Conservation (phyloP, 2,113 vertebrate genomes). For the Tapirus terrestris region DNA sequence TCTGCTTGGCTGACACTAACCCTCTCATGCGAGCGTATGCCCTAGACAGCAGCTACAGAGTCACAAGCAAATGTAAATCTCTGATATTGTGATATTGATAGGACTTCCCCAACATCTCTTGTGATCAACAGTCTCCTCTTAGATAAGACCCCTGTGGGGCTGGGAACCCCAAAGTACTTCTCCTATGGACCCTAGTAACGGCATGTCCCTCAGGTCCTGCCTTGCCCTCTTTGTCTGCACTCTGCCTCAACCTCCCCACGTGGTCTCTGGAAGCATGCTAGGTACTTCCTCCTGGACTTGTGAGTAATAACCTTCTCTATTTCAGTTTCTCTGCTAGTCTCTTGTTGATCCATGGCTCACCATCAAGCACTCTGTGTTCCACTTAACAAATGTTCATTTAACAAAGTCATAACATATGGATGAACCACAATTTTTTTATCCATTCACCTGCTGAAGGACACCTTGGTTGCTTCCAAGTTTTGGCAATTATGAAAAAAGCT, state of each 20-base stretch:
- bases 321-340: not conserved
- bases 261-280: not conserved
- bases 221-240: not conserved
- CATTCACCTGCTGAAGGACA: not conserved
- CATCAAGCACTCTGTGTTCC: no score
- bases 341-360: not conserved
- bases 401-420: not conserved
- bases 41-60: not conserved
- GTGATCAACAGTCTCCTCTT: not conserved
- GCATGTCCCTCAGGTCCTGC: not conserved
- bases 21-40: not conserved
- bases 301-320: not conserved
- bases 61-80: not conserved
- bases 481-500: not conserved
- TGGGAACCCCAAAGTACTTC: not conserved
- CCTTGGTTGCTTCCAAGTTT: not conserved
- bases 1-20: not conserved
- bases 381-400: not conserved
- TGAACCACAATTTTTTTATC: not conserved
- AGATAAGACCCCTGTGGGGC: not conserved
- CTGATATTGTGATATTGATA: not conserved
- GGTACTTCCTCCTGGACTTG: not conserved
- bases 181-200: not conserved
- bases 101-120: not conserved
- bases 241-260: not conserved